A percentile compares a stretch with the other conserved stretches of the same genome.
These are phyloP conservation scores for Anadara kagoshimensis DNA, from an alignment of 1,140 invertebrate genomes.

Conservation along the genomic window DNA sequence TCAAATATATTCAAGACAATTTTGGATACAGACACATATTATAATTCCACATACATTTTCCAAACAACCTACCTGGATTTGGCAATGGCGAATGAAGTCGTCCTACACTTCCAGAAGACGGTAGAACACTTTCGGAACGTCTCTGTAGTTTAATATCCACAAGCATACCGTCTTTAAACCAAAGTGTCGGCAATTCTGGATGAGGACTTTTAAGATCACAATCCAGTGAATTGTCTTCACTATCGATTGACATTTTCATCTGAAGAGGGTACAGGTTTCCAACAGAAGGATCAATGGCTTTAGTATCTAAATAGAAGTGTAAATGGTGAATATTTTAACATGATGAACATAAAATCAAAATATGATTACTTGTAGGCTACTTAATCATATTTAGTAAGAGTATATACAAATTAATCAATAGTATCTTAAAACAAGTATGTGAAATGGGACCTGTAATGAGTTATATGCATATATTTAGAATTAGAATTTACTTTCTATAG, in stretches of 20 bases:
- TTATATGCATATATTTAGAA: too few species aligned
- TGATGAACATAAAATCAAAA: neutral
- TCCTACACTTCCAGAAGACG: constrained; percentile 4
- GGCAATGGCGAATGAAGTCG: constrained; percentile 11
- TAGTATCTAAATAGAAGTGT: neutral
- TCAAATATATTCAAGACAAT: too few species aligned
- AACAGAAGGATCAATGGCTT: constrained; percentile 1
- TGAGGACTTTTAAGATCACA: constrained; percentile 14
- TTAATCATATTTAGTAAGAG: neutral
- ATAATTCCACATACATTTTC: neutral
- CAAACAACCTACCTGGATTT: constrained; percentile 1
- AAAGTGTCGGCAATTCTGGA: constrained; percentile 30
- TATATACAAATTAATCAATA: neutral
- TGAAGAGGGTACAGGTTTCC: constrained; percentile 9
- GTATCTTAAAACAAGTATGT: too few species aligned
- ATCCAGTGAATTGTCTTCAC: constrained; percentile 9
- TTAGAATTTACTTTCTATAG: too few species aligned
- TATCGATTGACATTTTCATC: constrained; percentile 3
- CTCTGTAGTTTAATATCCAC: constrained; percentile 24
- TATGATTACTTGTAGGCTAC: neutral
- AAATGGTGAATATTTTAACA: neutral
- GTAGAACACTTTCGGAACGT: constrained; percentile 16
- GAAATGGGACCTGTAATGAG: too few species aligned
- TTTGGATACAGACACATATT: neutral
- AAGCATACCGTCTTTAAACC: constrained; percentile 40